phyloP scores from a whole-genome alignment of 2,113 vertebrate genomes.

The Phoxinus phoxinus region DNA sequence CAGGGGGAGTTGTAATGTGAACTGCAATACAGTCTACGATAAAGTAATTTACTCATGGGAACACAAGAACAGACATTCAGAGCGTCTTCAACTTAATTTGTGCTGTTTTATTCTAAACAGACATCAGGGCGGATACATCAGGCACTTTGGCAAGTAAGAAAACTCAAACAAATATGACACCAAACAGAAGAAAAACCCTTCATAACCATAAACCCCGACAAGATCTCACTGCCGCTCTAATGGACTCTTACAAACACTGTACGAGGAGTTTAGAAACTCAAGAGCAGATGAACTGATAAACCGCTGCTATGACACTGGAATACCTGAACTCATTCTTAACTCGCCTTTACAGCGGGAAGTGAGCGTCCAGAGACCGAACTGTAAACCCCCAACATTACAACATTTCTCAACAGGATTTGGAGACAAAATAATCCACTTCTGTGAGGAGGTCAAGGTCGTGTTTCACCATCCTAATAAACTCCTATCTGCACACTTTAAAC shows the following conservation, averaged over 20 bases:
- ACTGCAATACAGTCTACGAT: no score
- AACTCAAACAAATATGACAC: conserved; percentile 4
- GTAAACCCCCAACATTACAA: neutral
- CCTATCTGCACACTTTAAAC: neutral
- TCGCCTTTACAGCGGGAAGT: neutral
- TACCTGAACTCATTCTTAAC: neutral
- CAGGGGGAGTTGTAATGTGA: neutral
- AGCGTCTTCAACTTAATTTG: conserved; percentile 39
- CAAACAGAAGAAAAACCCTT: conserved; percentile 2
- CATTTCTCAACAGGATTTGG: neutral
- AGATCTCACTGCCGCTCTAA: neutral
- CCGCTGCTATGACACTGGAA: neutral
- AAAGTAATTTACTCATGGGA: neutral
- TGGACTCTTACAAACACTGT: neutral
- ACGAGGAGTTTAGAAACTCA: neutral
- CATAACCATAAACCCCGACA: neutral
- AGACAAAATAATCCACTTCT: no score
- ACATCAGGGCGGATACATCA: conserved; percentile 46
- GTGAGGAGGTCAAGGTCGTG: neutral
- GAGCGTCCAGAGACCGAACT: neutral
- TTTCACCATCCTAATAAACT: neutral
- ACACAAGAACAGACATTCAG: neutral
- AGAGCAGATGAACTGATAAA: neutral
- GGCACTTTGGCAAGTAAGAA: conserved; percentile 60
- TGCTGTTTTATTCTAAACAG: conserved; percentile 61